A percentile compares a stretch with the other conserved stretches of the same genome.
phyloP scores from a whole-genome alignment of 2,888 invertebrate species.

The Formica aserva region DNA sequence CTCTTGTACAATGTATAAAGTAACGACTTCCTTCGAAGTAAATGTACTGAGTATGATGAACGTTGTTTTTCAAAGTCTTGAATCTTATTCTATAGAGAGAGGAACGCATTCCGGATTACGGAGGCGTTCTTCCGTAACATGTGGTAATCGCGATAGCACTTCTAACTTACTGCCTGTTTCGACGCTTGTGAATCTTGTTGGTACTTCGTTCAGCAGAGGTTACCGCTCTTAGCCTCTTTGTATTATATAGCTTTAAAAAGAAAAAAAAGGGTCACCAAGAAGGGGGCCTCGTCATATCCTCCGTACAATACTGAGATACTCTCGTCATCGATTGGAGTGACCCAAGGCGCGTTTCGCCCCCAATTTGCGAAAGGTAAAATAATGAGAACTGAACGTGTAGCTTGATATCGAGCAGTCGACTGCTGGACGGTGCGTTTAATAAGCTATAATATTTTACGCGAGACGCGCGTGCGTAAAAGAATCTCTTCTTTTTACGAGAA shows the following conservation, averaged over 20 bases:
- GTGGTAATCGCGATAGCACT: slow-evolving; percentile 75
- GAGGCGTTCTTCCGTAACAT: slow-evolving; percentile 33
- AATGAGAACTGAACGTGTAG: slow-evolving; percentile 30
- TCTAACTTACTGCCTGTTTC: slow-evolving; percentile 77
- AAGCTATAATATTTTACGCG: not conserved
- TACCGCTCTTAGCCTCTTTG: slow-evolving; percentile 64
- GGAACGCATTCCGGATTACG: not conserved
- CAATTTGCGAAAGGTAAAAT: slow-evolving; percentile 32
- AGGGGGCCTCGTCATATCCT: slow-evolving; percentile 71
- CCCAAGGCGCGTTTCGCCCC: slow-evolving; percentile 32
- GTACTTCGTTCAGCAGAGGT: slow-evolving; percentile 70
- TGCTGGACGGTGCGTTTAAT: slow-evolving; percentile 33
- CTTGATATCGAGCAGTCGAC: slow-evolving; percentile 30
- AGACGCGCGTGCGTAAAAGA: slow-evolving; percentile 27
- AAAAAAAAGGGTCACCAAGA: slow-evolving; percentile 27
- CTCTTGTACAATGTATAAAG: slow-evolving; percentile 80
- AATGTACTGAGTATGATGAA: slow-evolving; percentile 73
- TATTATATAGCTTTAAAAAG: slow-evolving; percentile 69
- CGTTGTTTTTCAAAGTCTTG: slow-evolving; percentile 70
- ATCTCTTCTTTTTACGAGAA: slow-evolving; percentile 23
- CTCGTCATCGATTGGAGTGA: slow-evolving; percentile 28
- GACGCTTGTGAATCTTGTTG: slow-evolving; percentile 73
- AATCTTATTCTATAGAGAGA: slow-evolving; percentile 56
- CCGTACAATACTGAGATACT: slow-evolving; percentile 33
- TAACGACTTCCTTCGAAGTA: slow-evolving; percentile 75